These are phyloP conservation scores for Acronicta aceris DNA, from an alignment of 2,888 invertebrate species.

Conservation along the genomic window DNA sequence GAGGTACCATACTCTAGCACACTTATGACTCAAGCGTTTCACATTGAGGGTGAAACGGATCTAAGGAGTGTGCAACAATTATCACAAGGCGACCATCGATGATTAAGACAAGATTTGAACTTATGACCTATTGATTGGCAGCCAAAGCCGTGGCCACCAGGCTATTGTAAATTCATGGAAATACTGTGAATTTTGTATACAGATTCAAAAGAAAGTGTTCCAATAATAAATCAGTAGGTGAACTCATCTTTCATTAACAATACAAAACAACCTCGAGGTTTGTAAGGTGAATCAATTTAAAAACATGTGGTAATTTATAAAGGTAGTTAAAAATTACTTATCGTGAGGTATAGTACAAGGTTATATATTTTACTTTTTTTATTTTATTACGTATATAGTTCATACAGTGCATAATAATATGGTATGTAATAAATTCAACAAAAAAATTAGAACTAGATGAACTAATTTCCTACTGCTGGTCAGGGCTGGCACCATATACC, in stretches of 20 bases:
- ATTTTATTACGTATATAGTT: too few relatives aligned
- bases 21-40: conserved; percentile 89
- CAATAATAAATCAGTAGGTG: too few relatives aligned
- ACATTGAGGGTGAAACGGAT: conserved; percentile 85
- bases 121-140: conserved; percentile 36
- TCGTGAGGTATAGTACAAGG: too few relatives aligned
- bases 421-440: not conserved
- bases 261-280: too few relatives aligned
- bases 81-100: not conserved
- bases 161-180: conserved; percentile 3
- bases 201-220: not conserved
- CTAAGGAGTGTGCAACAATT: conserved; percentile 87
- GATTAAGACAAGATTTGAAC: conserved; percentile 29
- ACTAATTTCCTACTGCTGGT: not conserved
- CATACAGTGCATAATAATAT: too few relatives aligned
- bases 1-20: conserved; percentile 85
- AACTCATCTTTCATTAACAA: too few relatives aligned
- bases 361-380: too few relatives aligned
- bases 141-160: conserved; percentile 12
- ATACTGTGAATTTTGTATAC: conserved; percentile 7
- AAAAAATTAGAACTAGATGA: not conserved
- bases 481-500: not conserved
- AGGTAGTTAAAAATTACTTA: too few relatives aligned
- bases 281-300: too few relatives aligned
- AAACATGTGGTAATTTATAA: too few relatives aligned